Evolutionary conservation across 2,888 invertebrate genomes (phyloP).

Genomic region (Phymatocera aterrima): DNA sequence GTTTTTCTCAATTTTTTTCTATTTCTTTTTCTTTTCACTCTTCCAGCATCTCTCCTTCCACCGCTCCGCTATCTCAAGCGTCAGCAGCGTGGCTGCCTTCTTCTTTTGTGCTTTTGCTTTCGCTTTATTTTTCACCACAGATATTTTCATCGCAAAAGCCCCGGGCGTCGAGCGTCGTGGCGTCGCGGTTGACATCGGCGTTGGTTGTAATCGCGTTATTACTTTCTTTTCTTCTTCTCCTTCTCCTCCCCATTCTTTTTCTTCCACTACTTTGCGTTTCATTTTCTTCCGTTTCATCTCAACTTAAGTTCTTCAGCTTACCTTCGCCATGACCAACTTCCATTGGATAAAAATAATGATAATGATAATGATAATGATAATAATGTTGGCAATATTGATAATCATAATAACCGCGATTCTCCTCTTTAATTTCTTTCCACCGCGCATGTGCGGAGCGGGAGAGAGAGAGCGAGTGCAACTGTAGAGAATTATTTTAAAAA

Average conservation of each 20-base stretch:
- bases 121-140: conserved; percentile 15
- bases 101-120: conserved; percentile 25
- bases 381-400: background rate
- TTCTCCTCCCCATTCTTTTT: background rate
- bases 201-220: conserved; percentile 32
- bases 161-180: conserved; percentile 12
- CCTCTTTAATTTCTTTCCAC: background rate
- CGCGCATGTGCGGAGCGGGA: too few species aligned
- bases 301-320: conserved; percentile 5
- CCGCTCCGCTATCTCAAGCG: conserved; percentile 21
- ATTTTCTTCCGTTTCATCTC: background rate
- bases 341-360: background rate
- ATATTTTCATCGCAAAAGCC: conserved; percentile 31
- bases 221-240: background rate
- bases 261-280: too few species aligned
- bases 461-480: background rate
- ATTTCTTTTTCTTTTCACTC: background rate
- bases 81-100: conserved; percentile 25
- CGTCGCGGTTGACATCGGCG: conserved; percentile 23
- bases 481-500: conserved; percentile 7
- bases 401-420: background rate
- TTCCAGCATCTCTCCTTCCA: conserved; percentile 2
- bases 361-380: background rate
- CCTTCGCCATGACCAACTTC: background rate
- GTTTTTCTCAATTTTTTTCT: background rate